Conservation (phyloP, 1,140 invertebrate genomes). For the Rhizoglyphus robini region DNA sequence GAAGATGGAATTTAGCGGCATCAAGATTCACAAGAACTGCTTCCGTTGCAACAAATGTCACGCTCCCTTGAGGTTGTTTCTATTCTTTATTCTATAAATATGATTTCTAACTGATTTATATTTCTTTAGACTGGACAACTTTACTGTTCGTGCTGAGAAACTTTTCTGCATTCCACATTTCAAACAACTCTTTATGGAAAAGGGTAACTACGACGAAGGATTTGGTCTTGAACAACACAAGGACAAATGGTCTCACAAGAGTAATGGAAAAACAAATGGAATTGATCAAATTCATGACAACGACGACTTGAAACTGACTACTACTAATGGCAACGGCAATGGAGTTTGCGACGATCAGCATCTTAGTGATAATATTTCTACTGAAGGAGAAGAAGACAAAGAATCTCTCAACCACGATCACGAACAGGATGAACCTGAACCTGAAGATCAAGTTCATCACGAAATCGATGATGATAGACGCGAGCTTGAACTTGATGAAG, state of each 20-base stretch:
- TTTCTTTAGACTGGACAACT: constrained; percentile 59
- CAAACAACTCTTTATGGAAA: constrained; percentile 58
- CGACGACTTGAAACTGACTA: constrained; percentile 7
- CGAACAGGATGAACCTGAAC: neutral
- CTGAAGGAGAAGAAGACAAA: neutral
- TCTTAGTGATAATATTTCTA: neutral
- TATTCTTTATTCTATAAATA: neutral
- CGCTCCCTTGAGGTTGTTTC: constrained; percentile 51
- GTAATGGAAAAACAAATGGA: constrained; percentile 23
- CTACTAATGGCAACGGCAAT: constrained; percentile 20
- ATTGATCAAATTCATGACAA: constrained; percentile 18
- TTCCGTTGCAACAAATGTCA: constrained; percentile 65
- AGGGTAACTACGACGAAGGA: constrained; percentile 69
- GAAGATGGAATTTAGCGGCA: constrained; percentile 58
- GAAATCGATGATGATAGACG: neutral
- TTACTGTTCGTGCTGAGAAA: constrained; percentile 69
- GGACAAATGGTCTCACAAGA: constrained; percentile 33
- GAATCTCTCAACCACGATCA: neutral
- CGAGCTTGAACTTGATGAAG: too few relatives aligned
- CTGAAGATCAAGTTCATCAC: neutral
- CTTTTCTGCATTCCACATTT: constrained; percentile 88
- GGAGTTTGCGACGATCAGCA: neutral
- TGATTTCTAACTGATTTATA: constrained; percentile 6
- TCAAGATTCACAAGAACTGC: constrained; percentile 59
- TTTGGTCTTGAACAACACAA: constrained; percentile 43